Percentiles rank a stretch among this genome's conserved stretches.
Evolutionary conservation across 2,888 invertebrate genomes (phyloP).

Genomic region (Acleris laterana): DNA sequence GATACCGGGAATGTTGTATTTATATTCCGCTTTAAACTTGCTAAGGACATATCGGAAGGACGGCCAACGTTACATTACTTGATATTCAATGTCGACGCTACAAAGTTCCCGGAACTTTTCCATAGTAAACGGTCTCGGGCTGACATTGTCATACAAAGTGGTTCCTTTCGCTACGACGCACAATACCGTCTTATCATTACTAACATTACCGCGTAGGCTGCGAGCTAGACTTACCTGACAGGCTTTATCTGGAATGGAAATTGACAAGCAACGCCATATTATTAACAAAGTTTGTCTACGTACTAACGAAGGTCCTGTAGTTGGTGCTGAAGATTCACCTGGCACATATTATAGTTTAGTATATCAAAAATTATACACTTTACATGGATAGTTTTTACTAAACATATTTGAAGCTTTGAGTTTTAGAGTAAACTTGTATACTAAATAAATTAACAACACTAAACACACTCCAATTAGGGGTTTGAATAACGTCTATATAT

Average conservation of each 20-base stretch:
- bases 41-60: constrained; percentile 52
- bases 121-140: constrained; percentile 51
- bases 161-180: constrained; percentile 36
- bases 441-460: too few species aligned
- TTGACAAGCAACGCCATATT: neutral
- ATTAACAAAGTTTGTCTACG: neutral
- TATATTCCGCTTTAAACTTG: constrained; percentile 18
- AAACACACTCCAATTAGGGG: too few species aligned
- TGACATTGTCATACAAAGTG: constrained; percentile 49
- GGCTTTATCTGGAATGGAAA: neutral
- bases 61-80: constrained; percentile 63
- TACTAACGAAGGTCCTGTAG: too few species aligned
- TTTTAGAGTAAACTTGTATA: too few species aligned
- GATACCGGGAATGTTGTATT: constrained; percentile 21
- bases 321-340: too few species aligned
- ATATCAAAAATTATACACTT: too few species aligned
- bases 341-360: too few species aligned
- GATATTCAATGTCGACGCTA: constrained; percentile 63
- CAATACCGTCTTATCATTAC: constrained; percentile 1
- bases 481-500: too few species aligned
- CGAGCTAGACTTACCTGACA: neutral
- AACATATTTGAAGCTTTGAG: too few species aligned
- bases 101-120: constrained; percentile 68
- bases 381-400: too few species aligned
- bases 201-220: neutral